Evolutionary conservation across 2,888 invertebrate species (phyloP), one percentile per base, ranked within the genome.

Genomic region (Ceraclea dissimilis): DNA sequence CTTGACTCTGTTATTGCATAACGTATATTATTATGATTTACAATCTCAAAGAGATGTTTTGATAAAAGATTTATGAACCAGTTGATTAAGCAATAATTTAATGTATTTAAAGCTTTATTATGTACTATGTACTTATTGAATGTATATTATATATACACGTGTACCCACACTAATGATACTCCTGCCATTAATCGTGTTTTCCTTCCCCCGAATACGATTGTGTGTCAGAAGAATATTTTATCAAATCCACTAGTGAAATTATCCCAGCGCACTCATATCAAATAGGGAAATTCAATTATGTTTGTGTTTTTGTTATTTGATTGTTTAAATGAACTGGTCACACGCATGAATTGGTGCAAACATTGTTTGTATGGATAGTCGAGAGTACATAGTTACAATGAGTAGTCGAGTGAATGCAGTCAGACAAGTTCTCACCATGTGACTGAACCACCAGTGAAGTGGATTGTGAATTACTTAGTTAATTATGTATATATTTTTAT

Each of bases 51-150:
- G 21, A 21, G 39, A 48, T 34, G 22, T 31, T 52, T 11, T 22
- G 39, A 44, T 16, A 50, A 49, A 54, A 16, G 4, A 31, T 44
- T 18, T 51, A 16, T 17, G 8, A 4, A 49, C 26, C 49, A 47
- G 56, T 59, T 56, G 53, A 54, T 56, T 56, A 54, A 59, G 59
- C 59, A 59, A 59, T 59, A 59, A 56, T 26, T 59, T 53, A 52
- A 56, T 56, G 34, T 55, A 59, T 39, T 39, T 2, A 39, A 13
- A 39, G 31, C 31, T 31, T 31, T 31, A 11, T 31, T 31, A 31
- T 31, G 16, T n/a, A 21, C 16, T 19, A 16, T 31, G n/a, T 51
- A 18, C 17, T 17, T 17, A 34, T 48, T 18, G 1, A 11, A 48
- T 22, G 10, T 21, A 21, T 22, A 48, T 48, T n/a, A 17, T 51